Conservation (phyloP, 2,888 invertebrate genomes). For the Microctonus aethiopoides region DNA sequence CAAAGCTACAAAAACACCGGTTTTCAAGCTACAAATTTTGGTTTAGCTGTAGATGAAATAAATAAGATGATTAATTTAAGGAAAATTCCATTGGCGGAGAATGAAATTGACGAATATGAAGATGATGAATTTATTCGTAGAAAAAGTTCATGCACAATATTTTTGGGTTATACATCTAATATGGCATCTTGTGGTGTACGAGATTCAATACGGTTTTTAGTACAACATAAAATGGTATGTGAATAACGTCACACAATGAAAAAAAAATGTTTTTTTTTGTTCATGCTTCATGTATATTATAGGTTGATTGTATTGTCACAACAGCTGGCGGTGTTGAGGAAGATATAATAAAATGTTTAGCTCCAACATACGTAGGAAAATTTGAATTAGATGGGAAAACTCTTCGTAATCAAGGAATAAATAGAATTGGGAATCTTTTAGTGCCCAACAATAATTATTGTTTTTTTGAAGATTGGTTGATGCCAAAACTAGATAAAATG, state of each 20-base stretch:
- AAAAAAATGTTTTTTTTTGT: too few species aligned
- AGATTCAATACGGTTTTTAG: slow-evolving; percentile 89
- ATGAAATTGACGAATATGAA: slow-evolving; percentile 76
- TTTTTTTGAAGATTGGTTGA: slow-evolving; percentile 96
- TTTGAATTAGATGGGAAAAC: slow-evolving; percentile 82
- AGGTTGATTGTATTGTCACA: slow-evolving; percentile 96
- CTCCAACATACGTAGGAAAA: slow-evolving; percentile 93
- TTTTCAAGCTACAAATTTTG: slow-evolving; percentile 98
- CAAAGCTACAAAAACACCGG: slow-evolving; percentile 84
- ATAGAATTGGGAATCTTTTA: slow-evolving; percentile 91
- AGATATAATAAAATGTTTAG: slow-evolving; percentile 98
- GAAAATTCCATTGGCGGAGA: slow-evolving; percentile 75
- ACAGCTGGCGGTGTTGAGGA: slow-evolving; percentile 99
- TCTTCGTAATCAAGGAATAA: slow-evolving; percentile 87
- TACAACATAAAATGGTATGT: slow-evolving; percentile 80
- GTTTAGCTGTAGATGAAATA: slow-evolving; percentile 89
- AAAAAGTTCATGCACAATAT: slow-evolving; percentile 90
- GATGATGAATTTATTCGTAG: slow-evolving; percentile 84
- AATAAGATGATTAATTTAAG: slow-evolving; percentile 83
- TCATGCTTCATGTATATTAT: too few species aligned
- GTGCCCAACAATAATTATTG: slow-evolving; percentile 99
- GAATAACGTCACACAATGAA: neutral
- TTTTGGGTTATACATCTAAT: slow-evolving; percentile 97
- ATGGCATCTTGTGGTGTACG: slow-evolving; percentile 95
- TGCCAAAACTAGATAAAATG: slow-evolving; percentile 92